Conservation (phyloP, 2,888 invertebrate species). For the Melinopterus prodromus region DNA sequence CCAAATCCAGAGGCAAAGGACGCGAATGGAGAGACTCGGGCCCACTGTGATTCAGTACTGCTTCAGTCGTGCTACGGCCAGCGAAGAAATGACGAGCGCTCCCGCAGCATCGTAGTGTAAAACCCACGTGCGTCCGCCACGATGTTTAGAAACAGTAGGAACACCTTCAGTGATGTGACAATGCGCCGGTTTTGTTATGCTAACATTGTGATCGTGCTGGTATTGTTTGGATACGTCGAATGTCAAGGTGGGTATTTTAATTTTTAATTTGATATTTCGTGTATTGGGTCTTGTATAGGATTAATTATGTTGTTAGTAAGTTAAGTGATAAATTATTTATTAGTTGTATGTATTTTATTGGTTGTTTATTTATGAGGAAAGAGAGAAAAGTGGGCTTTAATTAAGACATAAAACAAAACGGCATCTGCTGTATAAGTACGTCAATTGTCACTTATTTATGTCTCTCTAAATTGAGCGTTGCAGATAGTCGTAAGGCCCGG, state of each 20-base stretch:
- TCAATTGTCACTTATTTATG: constrained; percentile 23
- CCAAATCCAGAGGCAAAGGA: neutral
- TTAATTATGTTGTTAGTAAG: neutral
- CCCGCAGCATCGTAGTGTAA: neutral
- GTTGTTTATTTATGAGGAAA: neutral
- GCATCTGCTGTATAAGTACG: constrained; percentile 7
- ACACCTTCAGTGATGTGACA: neutral
- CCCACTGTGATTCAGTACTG: neutral
- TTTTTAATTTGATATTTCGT: neutral
- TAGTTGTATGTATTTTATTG: neutral
- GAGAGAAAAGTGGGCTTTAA: neutral
- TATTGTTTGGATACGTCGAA: neutral
- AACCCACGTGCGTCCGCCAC: neutral
- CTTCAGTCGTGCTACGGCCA: neutral
- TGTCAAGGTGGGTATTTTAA: neutral
- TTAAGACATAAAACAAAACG: constrained; percentile 4
- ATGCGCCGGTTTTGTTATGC: neutral
- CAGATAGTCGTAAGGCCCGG: neutral
- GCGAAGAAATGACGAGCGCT: neutral
- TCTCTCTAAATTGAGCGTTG: constrained; percentile 11
- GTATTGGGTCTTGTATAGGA: neutral
- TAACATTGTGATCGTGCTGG: neutral
- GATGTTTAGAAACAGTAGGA: neutral
- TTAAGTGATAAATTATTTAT: neutral
- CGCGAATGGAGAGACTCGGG: neutral